These are phyloP conservation scores for Stenolophus ochropezus DNA, from an alignment of 2,888 invertebrate species.

Conservation along the genomic window DNA sequence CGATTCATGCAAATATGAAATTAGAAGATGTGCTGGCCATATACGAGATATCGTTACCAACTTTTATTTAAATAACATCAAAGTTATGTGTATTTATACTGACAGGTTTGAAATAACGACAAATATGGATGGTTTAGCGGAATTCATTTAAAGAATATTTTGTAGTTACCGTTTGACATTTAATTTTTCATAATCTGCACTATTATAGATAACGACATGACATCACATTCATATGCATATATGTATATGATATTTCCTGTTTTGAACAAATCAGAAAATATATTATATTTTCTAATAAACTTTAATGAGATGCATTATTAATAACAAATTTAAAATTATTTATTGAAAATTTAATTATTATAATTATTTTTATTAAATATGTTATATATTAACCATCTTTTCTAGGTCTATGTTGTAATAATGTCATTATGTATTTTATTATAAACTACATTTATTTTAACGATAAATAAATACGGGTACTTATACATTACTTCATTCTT, in stretches of 20 bases:
- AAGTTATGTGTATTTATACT: constrained; percentile 5
- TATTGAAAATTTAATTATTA: too few relatives aligned
- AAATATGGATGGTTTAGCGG: background rate
- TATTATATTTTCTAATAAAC: too few relatives aligned
- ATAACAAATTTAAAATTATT: too few relatives aligned
- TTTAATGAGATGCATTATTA: too few relatives aligned
- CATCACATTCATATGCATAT: background rate
- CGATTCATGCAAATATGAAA: constrained; percentile 21
- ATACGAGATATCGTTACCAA: background rate
- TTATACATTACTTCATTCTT: too few relatives aligned
- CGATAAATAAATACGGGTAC: too few relatives aligned
- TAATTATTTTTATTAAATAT: too few relatives aligned
- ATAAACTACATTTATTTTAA: too few relatives aligned
- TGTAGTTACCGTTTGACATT: constrained; percentile 4
- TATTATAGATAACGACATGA: constrained; percentile 2
- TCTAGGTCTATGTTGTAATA: too few relatives aligned
- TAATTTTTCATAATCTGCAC: background rate
- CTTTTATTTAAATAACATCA: background rate
- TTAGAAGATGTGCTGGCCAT: constrained; percentile 2
- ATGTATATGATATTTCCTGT: background rate
- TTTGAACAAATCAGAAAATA: background rate
- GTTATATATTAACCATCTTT: too few relatives aligned
- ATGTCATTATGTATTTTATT: too few relatives aligned
- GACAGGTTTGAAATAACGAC: constrained; percentile 4
- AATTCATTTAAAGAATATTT: background rate